Percentiles rank a stretch among this genome's conserved stretches.
These are phyloP conservation scores for Taxidea taxus DNA, from an alignment of 2,113 vertebrate genomes.

Conservation along the genomic window DNA sequence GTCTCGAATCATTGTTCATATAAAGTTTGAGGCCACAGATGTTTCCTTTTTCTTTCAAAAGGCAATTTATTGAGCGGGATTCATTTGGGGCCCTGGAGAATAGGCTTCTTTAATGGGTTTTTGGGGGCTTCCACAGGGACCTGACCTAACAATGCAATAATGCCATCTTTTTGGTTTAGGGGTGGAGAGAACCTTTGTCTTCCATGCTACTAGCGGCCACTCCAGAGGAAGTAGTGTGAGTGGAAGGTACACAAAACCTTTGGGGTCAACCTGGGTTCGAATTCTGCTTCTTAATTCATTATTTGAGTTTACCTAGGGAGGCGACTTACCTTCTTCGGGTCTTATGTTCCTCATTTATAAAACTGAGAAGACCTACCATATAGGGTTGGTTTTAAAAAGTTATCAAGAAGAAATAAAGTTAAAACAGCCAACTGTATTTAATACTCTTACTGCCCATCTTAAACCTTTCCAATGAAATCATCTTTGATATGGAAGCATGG, in stretches of 20 bases:
- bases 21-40: slow-evolving; percentile 64
- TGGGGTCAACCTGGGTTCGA: neutral
- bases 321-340: neutral
- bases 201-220: neutral
- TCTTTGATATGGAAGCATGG: neutral
- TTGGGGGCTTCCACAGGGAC: neutral
- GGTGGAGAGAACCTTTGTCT: neutral
- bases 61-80: slow-evolving; percentile 15
- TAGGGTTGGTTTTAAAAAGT: neutral
- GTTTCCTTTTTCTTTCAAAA: slow-evolving; percentile 58
- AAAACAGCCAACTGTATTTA: neutral
- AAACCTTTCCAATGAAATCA: slow-evolving; percentile 13
- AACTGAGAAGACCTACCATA: neutral
- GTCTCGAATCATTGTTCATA: slow-evolving; percentile 27
- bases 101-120: neutral
- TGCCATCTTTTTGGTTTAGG: neutral
- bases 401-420: neutral
- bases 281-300: neutral
- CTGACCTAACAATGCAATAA: neutral
- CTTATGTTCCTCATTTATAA: neutral
- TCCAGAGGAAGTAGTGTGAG: neutral
- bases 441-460: neutral
- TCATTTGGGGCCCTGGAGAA: neutral
- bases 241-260: neutral
- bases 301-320: neutral